Evolutionary conservation across 2,113 vertebrate species (phyloP), one percentile per base, ranked within the genome.

Genomic region (Furnarius figulus): DNA sequence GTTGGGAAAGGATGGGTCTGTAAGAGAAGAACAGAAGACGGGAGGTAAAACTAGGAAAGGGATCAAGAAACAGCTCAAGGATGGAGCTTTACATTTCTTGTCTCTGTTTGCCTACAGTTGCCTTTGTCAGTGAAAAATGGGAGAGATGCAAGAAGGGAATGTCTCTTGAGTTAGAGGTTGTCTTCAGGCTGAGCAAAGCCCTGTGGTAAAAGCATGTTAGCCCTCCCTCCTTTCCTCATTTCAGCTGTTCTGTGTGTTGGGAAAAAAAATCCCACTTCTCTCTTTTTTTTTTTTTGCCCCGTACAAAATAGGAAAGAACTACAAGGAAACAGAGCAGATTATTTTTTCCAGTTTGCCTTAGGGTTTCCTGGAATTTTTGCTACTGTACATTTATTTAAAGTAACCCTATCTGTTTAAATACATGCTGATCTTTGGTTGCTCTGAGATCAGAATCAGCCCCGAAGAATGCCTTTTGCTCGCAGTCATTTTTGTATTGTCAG

Each of bases 321-420:
- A 90, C 61, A 87, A 90, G 93, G 92, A 96, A 96, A 90, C 4
- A 1, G 68, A 78, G 56, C 52, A 82, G 83, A 85, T 93, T 92
- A 90, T 95, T 95, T 96, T 96, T 92, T 92, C 85, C 90, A 95
- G 85, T 81, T 96, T 94, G 95, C 95, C 95, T 95, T 89, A 87
- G 92, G 95, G 88, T 92, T 96, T 97, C 92, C 96, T 94, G 93
- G 92, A 96, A 95, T 95, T 92, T 97, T 93, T 96, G 92, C 96
- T 95, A 96, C 95, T 96, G 95, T 96, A 97, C 96, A 96, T 97
- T 97, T 96, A 90, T 89, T 97, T 94, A 94, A 96, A 96, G 96
- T 96, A 96, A 96, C 92, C 37, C 90, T 94, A 96, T 96, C 90
- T 96, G 92, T 97, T 97, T 90, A 92, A 97, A 90, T 96, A 97